Evolutionary conservation across 1,140 invertebrate species (phyloP), one percentile per base, ranked within the genome.

Genomic region (Ericerus pela): DNA sequence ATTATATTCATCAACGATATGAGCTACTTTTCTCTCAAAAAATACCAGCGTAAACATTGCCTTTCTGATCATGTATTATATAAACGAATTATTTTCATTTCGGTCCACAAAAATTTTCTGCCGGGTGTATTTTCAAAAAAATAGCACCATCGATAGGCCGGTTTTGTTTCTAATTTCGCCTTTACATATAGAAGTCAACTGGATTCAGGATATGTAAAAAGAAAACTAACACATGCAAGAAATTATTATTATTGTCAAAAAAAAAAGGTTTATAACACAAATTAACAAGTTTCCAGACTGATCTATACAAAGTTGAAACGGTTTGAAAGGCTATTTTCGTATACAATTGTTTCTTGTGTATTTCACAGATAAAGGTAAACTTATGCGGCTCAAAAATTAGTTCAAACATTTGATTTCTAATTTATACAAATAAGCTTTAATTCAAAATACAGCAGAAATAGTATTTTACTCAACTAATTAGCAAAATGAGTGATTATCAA

Each of bases 241-340:
- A 47, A 47, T 47, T 24, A 47, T 47, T 47, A 24, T 47, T 47
- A 47, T 47, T 47, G 41, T 47, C 41, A 18, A 47, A 47, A 47
- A 47, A 47, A 47, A 47, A 47, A 47, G n/a, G 41, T 47, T 24
- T 14, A 47, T 47, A 47, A 47, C 41, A 47, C 26, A 24, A 47
- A 47, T 24, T 47, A 47, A 47, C 41, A 47, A 47, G n/a, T 47
- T 24, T 38, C 41, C 41, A 24, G 41, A 47, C 41, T 47, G 41
- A 24, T 47, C 26, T 47, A 47, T 47, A 47, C 41, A 47, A 47
- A 24, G 41, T 47, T 47, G 26, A 47, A 47, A 47, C 41, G 26
- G 41, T 24, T 47, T 47, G n/a, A 47, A 47, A 47, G 41, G 41
- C 41, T 47, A 47, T n/a, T 47, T 47, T 47, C 41, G 41, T 47